Evolutionary conservation across 2,113 vertebrate genomes (phyloP).

Genomic region (Phylloscopus trochiloides): DNA sequence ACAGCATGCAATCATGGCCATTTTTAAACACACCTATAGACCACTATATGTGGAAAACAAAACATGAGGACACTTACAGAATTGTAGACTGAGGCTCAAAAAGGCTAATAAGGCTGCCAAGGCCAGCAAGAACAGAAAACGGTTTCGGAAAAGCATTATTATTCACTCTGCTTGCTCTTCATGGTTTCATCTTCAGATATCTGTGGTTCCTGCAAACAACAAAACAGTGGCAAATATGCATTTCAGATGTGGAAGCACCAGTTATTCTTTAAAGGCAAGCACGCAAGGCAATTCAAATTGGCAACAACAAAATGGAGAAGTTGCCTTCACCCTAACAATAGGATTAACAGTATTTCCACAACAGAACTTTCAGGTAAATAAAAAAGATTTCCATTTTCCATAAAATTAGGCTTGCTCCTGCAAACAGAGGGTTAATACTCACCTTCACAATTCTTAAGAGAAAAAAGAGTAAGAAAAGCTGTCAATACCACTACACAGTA

Average conservation of each 20-base stretch:
- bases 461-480: not conserved
- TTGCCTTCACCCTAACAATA: not conserved
- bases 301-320: not conserved
- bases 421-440: not conserved
- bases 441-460: not conserved
- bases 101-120: slow-evolving; percentile 87
- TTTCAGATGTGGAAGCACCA: not conserved
- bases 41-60: not conserved
- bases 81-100: slow-evolving; percentile 92
- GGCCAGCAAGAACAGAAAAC: slow-evolving; percentile 91
- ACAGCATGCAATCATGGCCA: not conserved
- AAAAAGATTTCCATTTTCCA: not conserved
- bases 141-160: slow-evolving; percentile 95
- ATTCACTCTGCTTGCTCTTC: slow-evolving; percentile 80
- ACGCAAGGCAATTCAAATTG: not conserved
- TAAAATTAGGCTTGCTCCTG: not conserved
- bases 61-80: slow-evolving; percentile 81
- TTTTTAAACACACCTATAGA: not conserved
- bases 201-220: slow-evolving; percentile 52
- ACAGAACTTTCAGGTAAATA: not conserved
- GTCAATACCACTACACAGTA: not conserved
- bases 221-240: not conserved
- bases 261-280: not conserved
- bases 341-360: not conserved
- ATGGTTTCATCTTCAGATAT: slow-evolving; percentile 69